phyloP scores from a whole-genome alignment of 2,797 vertebrate genomes.

The Gymnopithys bicolor region DNA sequence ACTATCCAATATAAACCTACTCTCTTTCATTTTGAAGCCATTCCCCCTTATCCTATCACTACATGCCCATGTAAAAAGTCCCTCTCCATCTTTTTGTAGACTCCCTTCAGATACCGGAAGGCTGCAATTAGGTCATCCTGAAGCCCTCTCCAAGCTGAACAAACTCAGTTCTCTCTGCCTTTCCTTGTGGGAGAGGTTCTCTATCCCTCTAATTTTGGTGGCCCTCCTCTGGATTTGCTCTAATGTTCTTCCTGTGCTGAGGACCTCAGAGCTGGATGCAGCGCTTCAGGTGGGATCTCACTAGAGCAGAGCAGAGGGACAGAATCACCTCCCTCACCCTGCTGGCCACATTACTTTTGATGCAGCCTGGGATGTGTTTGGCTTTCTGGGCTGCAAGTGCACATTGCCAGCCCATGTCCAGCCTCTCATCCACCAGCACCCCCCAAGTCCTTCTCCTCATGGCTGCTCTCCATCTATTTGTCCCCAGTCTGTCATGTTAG shows the following conservation, averaged over 20 bases:
- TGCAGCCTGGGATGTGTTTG: too few species aligned
- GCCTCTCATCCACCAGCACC: too few species aligned
- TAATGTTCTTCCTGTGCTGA: neutral
- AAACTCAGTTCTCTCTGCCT: neutral
- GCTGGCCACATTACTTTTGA: accelerated
- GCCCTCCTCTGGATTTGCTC: neutral
- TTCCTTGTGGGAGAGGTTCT: neutral
- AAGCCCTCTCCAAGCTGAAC: neutral
- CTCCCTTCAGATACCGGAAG: neutral
- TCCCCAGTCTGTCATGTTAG: neutral
- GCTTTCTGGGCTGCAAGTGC: too few species aligned
- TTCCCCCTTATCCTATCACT: neutral
- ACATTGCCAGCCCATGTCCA: too few species aligned
- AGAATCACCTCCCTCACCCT: neutral
- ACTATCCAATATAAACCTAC: neutral
- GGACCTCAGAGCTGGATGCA: neutral
- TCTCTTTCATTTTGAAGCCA: neutral
- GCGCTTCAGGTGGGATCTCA: neutral
- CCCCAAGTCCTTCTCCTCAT: neutral
- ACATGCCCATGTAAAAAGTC: neutral
- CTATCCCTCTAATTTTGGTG: neutral
- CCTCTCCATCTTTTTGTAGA: neutral
- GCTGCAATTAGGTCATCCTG: neutral
- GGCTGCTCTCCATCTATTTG: neutral
- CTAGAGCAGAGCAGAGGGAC: neutral